Evolutionary conservation across 2,888 invertebrate species (phyloP).

Genomic region (Himalopsyche kuldschensis): DNA sequence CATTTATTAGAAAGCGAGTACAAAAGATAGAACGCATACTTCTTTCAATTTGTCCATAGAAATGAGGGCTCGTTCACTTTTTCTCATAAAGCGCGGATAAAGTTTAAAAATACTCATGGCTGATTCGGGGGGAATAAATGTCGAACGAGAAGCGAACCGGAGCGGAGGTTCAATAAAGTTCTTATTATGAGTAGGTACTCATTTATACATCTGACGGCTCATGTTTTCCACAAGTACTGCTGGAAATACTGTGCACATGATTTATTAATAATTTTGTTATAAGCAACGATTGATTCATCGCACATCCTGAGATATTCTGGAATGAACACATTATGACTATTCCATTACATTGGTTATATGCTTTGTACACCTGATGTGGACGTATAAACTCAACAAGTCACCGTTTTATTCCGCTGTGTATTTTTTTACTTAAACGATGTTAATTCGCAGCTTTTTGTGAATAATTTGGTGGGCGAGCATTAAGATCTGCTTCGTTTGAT

Average conservation of each 20-base stretch:
- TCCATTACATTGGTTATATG: too few species aligned
- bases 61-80: not conserved
- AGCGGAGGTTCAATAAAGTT: not conserved
- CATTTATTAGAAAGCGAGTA: conserved; percentile 1
- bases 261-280: not conserved
- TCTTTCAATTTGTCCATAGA: not conserved
- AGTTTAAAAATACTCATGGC: conserved; percentile 1
- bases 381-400: too few species aligned
- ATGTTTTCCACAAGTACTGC: not conserved
- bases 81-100: conserved; percentile 11
- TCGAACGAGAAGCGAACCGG: not conserved
- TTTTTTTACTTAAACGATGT: too few species aligned
- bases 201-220: not conserved
- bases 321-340: not conserved
- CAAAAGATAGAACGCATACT: not conserved
- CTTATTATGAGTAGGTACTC: not conserved
- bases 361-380: too few species aligned
- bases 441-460: too few species aligned
- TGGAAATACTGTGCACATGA: not conserved
- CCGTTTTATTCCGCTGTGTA: too few species aligned
- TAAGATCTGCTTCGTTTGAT: too few species aligned
- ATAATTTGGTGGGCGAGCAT: too few species aligned
- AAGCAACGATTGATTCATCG: not conserved
- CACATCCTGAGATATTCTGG: not conserved
- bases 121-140: not conserved